Evolutionary conservation across 1,140 invertebrate species (phyloP).

Genomic region (Cardiocondyla obscurior): DNA sequence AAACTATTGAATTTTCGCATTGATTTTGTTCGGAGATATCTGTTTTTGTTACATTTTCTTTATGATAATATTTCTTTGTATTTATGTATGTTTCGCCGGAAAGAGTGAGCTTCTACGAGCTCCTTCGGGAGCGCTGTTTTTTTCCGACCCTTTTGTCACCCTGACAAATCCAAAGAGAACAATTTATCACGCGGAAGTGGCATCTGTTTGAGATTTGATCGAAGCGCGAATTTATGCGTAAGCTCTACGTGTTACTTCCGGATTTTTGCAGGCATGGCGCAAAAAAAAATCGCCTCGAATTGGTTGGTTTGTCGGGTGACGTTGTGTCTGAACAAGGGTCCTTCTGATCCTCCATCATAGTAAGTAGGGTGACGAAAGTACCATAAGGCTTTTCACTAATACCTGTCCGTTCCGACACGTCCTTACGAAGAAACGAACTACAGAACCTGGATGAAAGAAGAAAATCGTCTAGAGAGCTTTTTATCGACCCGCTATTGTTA

Average conservation of each 20-base stretch:
- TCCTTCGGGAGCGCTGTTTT: not conserved
- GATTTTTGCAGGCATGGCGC: not conserved
- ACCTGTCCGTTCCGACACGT: conserved; percentile 31
- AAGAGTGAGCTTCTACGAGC: not conserved
- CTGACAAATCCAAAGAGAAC: conserved; percentile 2
- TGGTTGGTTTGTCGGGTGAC: conserved; percentile 30
- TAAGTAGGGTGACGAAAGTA: conserved; percentile 45
- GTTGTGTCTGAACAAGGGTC: conserved; percentile 24
- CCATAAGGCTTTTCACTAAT: conserved; percentile 33
- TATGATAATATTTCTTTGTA: not conserved
- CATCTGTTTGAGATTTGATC: conserved; percentile 21
- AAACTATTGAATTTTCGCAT: not conserved
- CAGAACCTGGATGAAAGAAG: not conserved
- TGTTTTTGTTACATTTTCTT: not conserved
- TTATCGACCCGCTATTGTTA: not conserved
- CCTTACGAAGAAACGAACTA: conserved; percentile 18
- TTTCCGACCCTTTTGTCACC: not conserved
- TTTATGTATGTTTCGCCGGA: not conserved
- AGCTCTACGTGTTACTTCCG: not conserved
- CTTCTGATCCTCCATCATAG: conserved; percentile 32
- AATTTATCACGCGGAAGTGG: not conserved
- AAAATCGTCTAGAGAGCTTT: conserved; percentile 16
- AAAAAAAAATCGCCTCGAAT: not conserved
- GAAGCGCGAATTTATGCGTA: conserved; percentile 10
- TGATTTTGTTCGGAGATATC: not conserved